Conservation (phyloP, 2,888 invertebrate species). For the Sinelater perroti region DNA sequence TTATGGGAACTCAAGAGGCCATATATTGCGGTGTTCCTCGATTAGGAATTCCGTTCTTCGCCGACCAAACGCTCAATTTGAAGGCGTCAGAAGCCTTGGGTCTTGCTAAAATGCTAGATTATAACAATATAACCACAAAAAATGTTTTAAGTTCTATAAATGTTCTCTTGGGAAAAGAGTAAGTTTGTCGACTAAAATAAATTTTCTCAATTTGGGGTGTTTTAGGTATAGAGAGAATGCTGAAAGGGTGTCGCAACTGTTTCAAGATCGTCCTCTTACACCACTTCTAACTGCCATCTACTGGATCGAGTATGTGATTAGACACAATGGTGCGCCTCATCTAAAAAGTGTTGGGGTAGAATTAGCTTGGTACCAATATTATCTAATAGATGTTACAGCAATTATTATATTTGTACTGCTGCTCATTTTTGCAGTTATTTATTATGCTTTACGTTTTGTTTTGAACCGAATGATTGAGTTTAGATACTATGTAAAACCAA, state of each 20-base stretch:
- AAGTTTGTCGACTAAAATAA: no score
- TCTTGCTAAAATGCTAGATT: conserved; percentile 57
- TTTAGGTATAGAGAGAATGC: conserved; percentile 66
- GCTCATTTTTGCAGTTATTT: no score
- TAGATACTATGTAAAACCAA: no score
- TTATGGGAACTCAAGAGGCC: conserved; percentile 60
- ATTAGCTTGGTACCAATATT: conserved; percentile 59
- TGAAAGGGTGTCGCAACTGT: conserved; percentile 62
- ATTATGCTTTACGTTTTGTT: no score
- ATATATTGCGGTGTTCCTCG: conserved; percentile 55
- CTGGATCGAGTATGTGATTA: conserved; percentile 72
- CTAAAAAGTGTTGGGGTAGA: conserved; percentile 64
- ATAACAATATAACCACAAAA: conserved; percentile 43
- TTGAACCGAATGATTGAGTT: no score
- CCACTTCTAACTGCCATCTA: conserved; percentile 69
- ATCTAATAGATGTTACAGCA: conserved; percentile 21
- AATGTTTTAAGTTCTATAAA: conserved; percentile 45
- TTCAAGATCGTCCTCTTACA: conserved; percentile 66
- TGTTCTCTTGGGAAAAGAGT: conserved; percentile 61
- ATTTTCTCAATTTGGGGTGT: no score
- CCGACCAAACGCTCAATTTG: conserved; percentile 62
- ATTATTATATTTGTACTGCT: conserved; percentile 11
- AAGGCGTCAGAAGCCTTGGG: conserved; percentile 63
- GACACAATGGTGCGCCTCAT: conserved; percentile 66
- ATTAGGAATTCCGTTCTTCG: conserved; percentile 53